Evolutionary conservation across 2,797 vertebrate genomes (phyloP).

Genomic region (Microhierax caerulescens): DNA sequence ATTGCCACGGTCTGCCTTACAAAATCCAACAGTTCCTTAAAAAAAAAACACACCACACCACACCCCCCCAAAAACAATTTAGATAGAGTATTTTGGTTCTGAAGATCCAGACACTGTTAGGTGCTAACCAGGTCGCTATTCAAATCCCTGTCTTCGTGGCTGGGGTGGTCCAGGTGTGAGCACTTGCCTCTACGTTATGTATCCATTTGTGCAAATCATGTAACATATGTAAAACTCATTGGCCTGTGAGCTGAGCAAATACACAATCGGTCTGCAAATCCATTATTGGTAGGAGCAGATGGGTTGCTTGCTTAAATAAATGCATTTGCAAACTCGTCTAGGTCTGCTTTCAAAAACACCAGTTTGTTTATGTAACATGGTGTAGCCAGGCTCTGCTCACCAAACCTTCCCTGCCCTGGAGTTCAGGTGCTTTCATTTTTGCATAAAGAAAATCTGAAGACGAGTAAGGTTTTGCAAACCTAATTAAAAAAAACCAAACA

Average conservation of each 20-base stretch:
- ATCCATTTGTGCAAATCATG: neutral
- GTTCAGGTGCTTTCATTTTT: neutral
- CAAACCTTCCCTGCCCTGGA: neutral
- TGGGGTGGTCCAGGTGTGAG: neutral
- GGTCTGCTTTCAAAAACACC: neutral
- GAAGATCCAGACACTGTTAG: neutral
- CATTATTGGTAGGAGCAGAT: conserved; percentile 7
- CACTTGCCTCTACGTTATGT: fast-evolving
- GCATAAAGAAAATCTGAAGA: neutral
- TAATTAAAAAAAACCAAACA: neutral
- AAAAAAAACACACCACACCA: neutral
- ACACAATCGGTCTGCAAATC: neutral
- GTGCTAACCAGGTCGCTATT: neutral
- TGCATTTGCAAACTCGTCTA: conserved; percentile 12
- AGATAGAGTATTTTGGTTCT: neutral
- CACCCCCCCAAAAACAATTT: no score
- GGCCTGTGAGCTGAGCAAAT: conserved; percentile 28
- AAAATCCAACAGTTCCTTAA: neutral
- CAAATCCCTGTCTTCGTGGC: neutral
- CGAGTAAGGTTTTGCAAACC: neutral
- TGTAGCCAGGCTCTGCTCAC: neutral
- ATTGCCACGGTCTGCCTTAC: neutral
- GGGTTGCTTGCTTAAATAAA: conserved; percentile 31
- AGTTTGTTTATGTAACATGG: neutral
- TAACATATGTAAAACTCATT: neutral